phyloP scores from a whole-genome alignment of 1,140 invertebrate species.

The Listronotus oregonensis region DNA sequence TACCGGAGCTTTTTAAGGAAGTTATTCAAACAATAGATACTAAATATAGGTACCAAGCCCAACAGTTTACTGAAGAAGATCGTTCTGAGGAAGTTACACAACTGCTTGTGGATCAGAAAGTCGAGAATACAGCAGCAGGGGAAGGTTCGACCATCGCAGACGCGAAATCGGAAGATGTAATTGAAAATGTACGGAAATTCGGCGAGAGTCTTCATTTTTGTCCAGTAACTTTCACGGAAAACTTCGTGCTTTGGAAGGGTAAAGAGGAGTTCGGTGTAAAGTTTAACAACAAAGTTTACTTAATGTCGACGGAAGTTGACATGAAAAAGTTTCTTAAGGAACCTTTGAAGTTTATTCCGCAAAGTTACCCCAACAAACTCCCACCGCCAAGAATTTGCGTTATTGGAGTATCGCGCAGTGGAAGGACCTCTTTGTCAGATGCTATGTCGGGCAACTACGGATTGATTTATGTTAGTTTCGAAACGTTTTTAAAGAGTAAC shows the following conservation, averaged over 20 bases:
- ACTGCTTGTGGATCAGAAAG: conserved; percentile 37
- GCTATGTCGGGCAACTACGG: conserved; percentile 60
- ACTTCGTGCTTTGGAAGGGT: conserved; percentile 63
- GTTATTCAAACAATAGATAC: conserved; percentile 45
- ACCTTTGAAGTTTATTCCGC: conserved; percentile 55
- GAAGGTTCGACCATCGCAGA: conserved; percentile 48
- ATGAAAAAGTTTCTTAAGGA: conserved; percentile 57
- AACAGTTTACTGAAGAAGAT: conserved; percentile 44
- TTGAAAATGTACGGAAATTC: conserved; percentile 55
- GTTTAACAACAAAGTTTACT: conserved; percentile 60
- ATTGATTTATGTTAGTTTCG: conserved; percentile 59
- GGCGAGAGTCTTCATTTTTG: conserved; percentile 63
- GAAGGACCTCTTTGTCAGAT: conserved; percentile 59
- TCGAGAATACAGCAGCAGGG: conserved; percentile 44
- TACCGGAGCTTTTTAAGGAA: conserved; percentile 46
- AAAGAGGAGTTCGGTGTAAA: conserved; percentile 59
- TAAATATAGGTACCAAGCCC: conserved; percentile 42
- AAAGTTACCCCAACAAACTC: conserved; percentile 54
- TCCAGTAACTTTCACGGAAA: conserved; percentile 59
- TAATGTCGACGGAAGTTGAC: conserved; percentile 57
- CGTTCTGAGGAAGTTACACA: conserved; percentile 39
- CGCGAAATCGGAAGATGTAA: conserved; percentile 45
- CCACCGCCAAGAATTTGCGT: conserved; percentile 62
- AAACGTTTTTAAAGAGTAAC: conserved; percentile 39
- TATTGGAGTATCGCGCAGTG: conserved; percentile 59